A percentile compares a stretch with the other conserved stretches of the same genome.
phyloP scores from a whole-genome alignment of 2,888 invertebrate genomes.

The Lamellibrachia satsuma region DNA sequence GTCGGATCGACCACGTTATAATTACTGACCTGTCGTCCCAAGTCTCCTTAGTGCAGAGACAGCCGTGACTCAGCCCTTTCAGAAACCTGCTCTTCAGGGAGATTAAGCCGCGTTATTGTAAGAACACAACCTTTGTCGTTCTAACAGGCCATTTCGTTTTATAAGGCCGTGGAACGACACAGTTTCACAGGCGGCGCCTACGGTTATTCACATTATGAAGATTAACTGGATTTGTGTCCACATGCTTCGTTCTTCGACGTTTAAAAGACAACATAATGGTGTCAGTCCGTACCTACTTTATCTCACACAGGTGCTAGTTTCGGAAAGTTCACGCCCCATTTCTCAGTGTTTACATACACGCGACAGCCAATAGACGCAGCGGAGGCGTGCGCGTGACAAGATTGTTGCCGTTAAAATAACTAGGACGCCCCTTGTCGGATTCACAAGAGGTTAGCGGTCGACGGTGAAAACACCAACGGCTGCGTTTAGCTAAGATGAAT shows the following conservation, averaged over 20 bases:
- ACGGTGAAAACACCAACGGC: background rate
- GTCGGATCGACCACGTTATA: background rate
- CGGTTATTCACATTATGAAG: background rate
- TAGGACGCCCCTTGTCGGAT: background rate
- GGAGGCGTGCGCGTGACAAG: background rate
- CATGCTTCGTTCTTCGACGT: background rate
- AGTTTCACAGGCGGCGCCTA: background rate
- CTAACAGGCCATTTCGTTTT: background rate
- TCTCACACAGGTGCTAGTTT: background rate
- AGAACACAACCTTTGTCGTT: background rate
- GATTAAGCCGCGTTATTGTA: background rate
- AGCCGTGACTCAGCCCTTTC: background rate
- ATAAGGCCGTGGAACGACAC: background rate
- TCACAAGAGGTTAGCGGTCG: background rate
- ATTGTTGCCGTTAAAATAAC: background rate
- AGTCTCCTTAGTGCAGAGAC: background rate
- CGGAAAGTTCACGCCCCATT: background rate
- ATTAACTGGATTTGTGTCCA: background rate
- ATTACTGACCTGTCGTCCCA: background rate
- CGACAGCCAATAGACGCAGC: background rate
- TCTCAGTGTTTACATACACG: background rate
- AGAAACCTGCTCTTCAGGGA: background rate
- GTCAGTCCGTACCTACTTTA: background rate
- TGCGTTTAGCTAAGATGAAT: background rate
- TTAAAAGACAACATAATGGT: background rate